These are phyloP conservation scores for Clarias laeviceps DNA, from an alignment of 2,797 vertebrate species.

Conservation along the genomic window DNA sequence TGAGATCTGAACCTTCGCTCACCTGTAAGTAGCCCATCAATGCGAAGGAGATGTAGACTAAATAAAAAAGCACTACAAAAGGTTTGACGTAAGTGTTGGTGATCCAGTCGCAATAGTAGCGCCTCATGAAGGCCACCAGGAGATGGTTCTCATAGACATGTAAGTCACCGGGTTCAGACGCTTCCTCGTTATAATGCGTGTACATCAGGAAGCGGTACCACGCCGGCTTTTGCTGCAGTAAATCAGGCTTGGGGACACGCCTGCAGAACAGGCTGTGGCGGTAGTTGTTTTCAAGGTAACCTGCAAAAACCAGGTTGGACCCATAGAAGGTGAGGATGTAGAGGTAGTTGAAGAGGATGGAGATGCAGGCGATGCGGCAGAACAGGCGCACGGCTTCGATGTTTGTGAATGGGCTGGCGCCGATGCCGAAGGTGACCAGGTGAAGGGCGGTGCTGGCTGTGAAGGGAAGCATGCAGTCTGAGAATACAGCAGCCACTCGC, in stretches of 20 bases:
- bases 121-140: constrained; percentile 93
- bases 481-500: constrained; percentile 93
- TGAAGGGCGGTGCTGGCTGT: constrained; percentile 97
- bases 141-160: constrained; percentile 93
- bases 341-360: constrained; percentile 94
- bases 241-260: constrained; percentile 90
- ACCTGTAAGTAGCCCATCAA: constrained; percentile 98
- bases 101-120: constrained; percentile 99
- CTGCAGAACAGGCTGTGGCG: constrained; percentile 97
- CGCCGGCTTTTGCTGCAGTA: constrained; percentile 90
- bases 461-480: constrained; percentile 96
- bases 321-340: constrained; percentile 98
- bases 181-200: constrained; percentile 92
- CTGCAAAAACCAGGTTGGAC: constrained; percentile 97
- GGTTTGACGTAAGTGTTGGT: constrained; percentile 99
- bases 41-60: constrained; percentile 99
- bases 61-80: constrained; percentile 98
- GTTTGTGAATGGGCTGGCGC: constrained; percentile 99
- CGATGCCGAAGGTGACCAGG: constrained; percentile 95
- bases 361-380: constrained; percentile 92
- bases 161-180: constrained; percentile 77
- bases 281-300: constrained; percentile 97
- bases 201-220: constrained; percentile 98
- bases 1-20: constrained; percentile 93
- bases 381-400: constrained; percentile 98